These are phyloP conservation scores for Sebastes iracundus DNA, from an alignment of 2,797 vertebrate species.

Conservation along the genomic window DNA sequence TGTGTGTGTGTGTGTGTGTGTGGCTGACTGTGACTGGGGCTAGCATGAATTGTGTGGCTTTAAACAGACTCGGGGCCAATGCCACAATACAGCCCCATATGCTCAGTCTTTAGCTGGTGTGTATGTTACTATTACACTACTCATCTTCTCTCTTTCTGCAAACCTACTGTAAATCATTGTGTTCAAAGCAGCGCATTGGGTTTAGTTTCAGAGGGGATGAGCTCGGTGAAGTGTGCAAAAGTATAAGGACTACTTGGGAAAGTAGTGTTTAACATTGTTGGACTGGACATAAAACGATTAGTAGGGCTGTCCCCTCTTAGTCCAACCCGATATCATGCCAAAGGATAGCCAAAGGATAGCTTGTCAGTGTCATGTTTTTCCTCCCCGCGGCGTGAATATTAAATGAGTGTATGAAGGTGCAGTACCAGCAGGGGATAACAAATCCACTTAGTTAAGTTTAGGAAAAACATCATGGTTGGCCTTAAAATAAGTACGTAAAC, in stretches of 20 bases:
- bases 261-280: neutral
- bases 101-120: neutral
- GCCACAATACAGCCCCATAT: neutral
- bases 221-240: neutral
- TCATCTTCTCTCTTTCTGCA: neutral
- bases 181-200: neutral
- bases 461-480: too few species aligned
- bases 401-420: neutral
- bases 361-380: neutral
- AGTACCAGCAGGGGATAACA: too few species aligned
- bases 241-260: neutral
- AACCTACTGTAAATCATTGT: neutral
- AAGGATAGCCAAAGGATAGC: neutral
- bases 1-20: slow-evolving; percentile 16
- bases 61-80: slow-evolving; percentile 5
- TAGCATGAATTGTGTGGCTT: slow-evolving; percentile 29
- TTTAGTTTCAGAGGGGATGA: neutral
- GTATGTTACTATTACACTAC: neutral
- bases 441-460: too few species aligned
- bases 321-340: neutral
- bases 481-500: too few species aligned
- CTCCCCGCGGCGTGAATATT: neutral
- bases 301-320: neutral
- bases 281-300: neutral
- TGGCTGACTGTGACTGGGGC: slow-evolving; percentile 28